Evolutionary conservation across 2,888 invertebrate species (phyloP).

Genomic region (Cantharis nigra): DNA sequence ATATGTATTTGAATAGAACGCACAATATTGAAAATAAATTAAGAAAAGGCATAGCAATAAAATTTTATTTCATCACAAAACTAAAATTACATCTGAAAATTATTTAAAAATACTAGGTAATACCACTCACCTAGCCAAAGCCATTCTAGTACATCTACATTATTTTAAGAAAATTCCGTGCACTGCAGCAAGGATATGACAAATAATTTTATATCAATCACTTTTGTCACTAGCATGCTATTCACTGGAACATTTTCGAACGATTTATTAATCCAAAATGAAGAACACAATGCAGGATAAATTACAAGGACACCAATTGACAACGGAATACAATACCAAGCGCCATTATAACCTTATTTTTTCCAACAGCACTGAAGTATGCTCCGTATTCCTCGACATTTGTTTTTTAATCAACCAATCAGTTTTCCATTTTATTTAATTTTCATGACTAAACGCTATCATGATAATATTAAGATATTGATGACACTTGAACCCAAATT

Average conservation of each 20-base stretch:
- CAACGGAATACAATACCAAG: constrained; percentile 25
- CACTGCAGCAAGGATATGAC: constrained; percentile 17
- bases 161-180: constrained; percentile 27
- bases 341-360: constrained; percentile 32
- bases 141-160: constrained; percentile 30
- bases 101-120: constrained; percentile 1
- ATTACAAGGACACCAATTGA: constrained; percentile 24
- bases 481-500: not conserved
- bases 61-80: not conserved
- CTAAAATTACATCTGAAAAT: not conserved
- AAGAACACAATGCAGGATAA: constrained; percentile 8
- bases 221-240: not conserved
- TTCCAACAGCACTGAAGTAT: constrained; percentile 12
- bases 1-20: not conserved
- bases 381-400: constrained; percentile 1
- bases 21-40: not conserved
- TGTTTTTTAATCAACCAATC: not conserved
- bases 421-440: not conserved
- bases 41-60: not conserved
- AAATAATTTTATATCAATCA: constrained; percentile 1
- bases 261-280: not conserved
- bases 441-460: not conserved
- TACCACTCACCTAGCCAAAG: constrained; percentile 29
- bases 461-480: not conserved
- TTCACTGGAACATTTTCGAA: not conserved